Evolutionary conservation across 2,888 invertebrate genomes (phyloP).

Genomic region (Caenorhabditis sulstoni): DNA sequence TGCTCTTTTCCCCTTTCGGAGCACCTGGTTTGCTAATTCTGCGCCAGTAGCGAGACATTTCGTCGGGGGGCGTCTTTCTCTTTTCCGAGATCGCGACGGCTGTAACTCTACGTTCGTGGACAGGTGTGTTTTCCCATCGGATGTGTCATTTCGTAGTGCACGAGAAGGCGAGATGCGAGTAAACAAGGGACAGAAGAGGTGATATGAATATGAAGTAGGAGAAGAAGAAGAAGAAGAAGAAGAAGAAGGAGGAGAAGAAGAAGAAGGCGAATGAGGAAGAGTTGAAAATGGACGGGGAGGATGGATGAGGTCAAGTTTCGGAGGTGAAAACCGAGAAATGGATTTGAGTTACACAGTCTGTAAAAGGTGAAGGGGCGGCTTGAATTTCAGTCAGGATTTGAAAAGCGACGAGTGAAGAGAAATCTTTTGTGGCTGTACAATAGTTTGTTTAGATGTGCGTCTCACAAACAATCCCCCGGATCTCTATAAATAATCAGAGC

Average conservation of each 20-base stretch:
- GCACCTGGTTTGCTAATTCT: constrained; percentile 61
- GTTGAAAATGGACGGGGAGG: background rate
- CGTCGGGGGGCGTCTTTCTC: background rate
- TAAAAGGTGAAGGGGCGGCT: background rate
- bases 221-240: too few relatives aligned
- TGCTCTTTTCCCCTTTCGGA: constrained; percentile 2
- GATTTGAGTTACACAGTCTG: background rate
- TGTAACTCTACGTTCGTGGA: background rate
- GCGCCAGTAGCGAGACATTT: constrained; percentile 55
- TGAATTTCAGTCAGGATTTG: too few relatives aligned
- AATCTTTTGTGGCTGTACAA: background rate
- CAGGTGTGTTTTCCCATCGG: background rate
- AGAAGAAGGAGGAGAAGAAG: too few relatives aligned
- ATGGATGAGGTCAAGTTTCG: background rate
- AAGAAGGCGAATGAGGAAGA: background rate
- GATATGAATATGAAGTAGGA: background rate
- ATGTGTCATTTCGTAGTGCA: background rate
- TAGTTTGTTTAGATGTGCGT: background rate
- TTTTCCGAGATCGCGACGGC: background rate
- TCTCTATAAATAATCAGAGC: background rate
- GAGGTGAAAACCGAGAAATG: constrained; percentile 5
- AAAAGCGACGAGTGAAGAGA: background rate
- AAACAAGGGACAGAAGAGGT: background rate
- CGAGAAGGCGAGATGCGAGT: background rate
- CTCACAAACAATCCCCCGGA: background rate